These are phyloP conservation scores for Hemicordylus capensis DNA, from an alignment of 2,113 vertebrate species.

Conservation along the genomic window DNA sequence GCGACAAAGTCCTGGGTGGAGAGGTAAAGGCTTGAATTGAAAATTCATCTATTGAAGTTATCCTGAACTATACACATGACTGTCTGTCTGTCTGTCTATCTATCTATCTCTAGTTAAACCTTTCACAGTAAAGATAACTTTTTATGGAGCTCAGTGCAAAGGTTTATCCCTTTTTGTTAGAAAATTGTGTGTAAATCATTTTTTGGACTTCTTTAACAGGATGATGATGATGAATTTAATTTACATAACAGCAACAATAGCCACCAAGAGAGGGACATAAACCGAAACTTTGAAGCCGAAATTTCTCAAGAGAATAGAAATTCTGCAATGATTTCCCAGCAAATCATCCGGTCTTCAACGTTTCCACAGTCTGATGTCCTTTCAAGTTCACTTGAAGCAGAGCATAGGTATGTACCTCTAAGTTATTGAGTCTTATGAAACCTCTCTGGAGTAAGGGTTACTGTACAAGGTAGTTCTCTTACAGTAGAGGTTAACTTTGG, in stretches of 20 bases:
- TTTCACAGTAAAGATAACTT: slow-evolving; percentile 4
- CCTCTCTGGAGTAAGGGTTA: not conserved
- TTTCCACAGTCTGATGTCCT: slow-evolving; percentile 78
- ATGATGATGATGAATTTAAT: slow-evolving; percentile 71
- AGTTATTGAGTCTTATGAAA: too few species aligned
- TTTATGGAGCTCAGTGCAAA: not conserved
- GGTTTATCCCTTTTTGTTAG: not conserved
- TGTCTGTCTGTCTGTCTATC: too few species aligned
- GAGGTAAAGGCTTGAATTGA: too few species aligned
- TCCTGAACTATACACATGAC: too few species aligned
- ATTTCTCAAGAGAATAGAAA: slow-evolving; percentile 73
- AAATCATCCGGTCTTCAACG: slow-evolving; percentile 72
- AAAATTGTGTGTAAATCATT: not conserved
- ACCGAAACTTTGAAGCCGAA: slow-evolving; percentile 76
- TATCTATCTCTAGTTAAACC: too few species aligned
- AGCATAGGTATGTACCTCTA: slow-evolving; percentile 77
- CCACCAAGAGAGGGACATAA: slow-evolving; percentile 75
- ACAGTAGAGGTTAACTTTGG: too few species aligned
- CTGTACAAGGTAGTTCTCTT: not conserved
- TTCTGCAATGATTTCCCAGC: slow-evolving; percentile 67
- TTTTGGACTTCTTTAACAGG: slow-evolving; percentile 48
- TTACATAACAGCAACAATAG: slow-evolving; percentile 73
- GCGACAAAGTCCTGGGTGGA: too few species aligned
- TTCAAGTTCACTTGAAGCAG: slow-evolving; percentile 85
- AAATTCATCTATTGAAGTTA: not conserved